A percentile compares a stretch with the other conserved stretches of the same genome.
Conservation (phyloP, 2,888 invertebrate species). For the Tholera decimalis region DNA sequence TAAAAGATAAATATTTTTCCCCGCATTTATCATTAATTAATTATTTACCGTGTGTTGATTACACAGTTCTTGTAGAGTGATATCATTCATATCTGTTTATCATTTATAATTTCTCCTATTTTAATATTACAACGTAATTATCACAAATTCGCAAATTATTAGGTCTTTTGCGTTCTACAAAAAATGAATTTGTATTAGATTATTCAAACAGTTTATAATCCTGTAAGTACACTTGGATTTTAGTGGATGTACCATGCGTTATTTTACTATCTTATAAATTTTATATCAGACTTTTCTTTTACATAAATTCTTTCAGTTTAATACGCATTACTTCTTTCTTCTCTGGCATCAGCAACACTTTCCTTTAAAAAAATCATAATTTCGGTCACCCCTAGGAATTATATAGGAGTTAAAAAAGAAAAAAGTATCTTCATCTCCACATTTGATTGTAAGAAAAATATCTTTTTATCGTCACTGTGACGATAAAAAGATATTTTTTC, state of each 20-base stretch:
- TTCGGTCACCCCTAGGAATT: too few relatives aligned
- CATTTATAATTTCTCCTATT: neutral
- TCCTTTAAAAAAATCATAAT: too few relatives aligned
- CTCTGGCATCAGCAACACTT: neutral
- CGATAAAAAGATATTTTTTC: too few relatives aligned
- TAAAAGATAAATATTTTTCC: neutral
- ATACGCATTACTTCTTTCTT: neutral
- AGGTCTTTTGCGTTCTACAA: constrained; percentile 6
- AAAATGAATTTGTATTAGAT: constrained; percentile 18
- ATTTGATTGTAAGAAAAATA: too few relatives aligned
- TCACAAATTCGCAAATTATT: neutral
- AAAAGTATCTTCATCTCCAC: too few relatives aligned
- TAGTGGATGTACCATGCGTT: constrained; percentile 2
- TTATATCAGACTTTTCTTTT: constrained; percentile 22
- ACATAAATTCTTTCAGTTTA: neutral
- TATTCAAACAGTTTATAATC: constrained; percentile 33
- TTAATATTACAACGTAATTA: constrained; percentile 4
- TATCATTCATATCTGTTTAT: neutral
- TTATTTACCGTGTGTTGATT: neutral
- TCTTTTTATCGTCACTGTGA: too few relatives aligned
- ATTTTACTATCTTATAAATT: constrained; percentile 22
- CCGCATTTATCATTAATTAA: neutral
- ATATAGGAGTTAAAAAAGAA: too few relatives aligned
- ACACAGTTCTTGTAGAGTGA: constrained; percentile 1
- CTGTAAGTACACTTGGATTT: constrained; percentile 13